These are phyloP conservation scores for Limnephilus rhombicus DNA, from an alignment of 2,888 invertebrate species.

Conservation along the genomic window DNA sequence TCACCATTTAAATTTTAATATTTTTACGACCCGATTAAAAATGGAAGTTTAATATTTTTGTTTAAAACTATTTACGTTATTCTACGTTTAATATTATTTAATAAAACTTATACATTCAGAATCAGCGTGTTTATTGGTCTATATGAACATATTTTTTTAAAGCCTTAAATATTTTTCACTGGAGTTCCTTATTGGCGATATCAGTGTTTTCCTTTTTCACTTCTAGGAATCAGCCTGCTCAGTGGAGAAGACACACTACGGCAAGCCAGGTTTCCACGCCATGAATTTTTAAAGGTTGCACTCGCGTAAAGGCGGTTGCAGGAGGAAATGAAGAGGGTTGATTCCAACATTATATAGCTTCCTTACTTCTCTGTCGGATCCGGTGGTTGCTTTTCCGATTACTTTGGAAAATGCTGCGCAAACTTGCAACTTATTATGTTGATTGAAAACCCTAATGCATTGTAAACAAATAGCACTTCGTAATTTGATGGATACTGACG, in stretches of 20 bases:
- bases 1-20: too few species aligned
- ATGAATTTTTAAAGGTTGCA: slow-evolving; percentile 56
- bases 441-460: not conserved
- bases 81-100: too few species aligned
- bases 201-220: not conserved
- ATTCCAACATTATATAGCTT: not conserved
- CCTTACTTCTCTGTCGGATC: not conserved
- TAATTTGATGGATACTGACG: too few species aligned
- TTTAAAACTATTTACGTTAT: too few species aligned
- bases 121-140: too few species aligned
- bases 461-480: not conserved
- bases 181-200: too few species aligned
- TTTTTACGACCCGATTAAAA: too few species aligned
- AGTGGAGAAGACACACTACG: not conserved
- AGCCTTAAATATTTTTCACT: too few species aligned
- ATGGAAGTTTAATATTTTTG: too few species aligned
- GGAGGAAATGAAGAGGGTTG: slow-evolving; percentile 28
- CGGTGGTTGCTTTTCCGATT: not conserved
- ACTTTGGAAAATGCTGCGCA: not conserved
- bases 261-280: slow-evolving; percentile 49
- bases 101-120: too few species aligned
- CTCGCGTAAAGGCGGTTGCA: slow-evolving; percentile 31
- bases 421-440: not conserved
- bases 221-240: not conserved
- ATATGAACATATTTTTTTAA: too few species aligned